Conservation (phyloP, 92 coral and sea anemone species). For the Palythoa heliodiscus region DNA sequence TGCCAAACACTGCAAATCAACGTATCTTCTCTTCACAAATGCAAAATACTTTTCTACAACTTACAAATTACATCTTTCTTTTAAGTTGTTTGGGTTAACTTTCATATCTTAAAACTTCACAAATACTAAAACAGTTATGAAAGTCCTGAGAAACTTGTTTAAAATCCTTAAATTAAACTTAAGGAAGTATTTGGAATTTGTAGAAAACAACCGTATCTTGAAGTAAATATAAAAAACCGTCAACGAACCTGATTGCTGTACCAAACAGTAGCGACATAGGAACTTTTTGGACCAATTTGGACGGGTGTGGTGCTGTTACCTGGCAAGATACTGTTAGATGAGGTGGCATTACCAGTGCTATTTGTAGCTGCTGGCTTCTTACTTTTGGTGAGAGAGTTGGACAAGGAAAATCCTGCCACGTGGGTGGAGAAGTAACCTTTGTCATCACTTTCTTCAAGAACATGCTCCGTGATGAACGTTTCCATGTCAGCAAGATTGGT, state of each 20-base stretch:
- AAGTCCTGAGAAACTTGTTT: no score
- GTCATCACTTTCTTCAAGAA: slow-evolving; percentile 74
- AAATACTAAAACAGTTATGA: no score
- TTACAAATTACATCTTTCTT: no score
- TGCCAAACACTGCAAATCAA: no score
- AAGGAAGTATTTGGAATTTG: no score
- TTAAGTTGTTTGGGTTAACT: no score
- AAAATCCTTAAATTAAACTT: no score
- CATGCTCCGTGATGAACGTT: slow-evolving; percentile 75
- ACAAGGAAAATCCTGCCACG: slow-evolving; percentile 84
- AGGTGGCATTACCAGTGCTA: slow-evolving; percentile 2
- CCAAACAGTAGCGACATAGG: slow-evolving; percentile 34
- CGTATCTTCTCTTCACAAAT: no score
- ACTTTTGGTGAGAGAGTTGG: background rate
- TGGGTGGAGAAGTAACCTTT: slow-evolving; percentile 76
- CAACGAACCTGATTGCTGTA: slow-evolving; percentile 34
- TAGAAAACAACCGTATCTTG: no score
- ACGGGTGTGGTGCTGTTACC: slow-evolving; percentile 16
- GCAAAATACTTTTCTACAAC: no score
- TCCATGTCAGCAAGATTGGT: slow-evolving; percentile 64
- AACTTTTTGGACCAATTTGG: slow-evolving; percentile 12
- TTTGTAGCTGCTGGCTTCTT: background rate
- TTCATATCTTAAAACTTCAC: no score
- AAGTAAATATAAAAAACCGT: background rate
- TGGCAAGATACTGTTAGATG: background rate